Base-by-base conservation (phyloP, 2,113 vertebrate species). In the Isichthys henryi region DNA sequence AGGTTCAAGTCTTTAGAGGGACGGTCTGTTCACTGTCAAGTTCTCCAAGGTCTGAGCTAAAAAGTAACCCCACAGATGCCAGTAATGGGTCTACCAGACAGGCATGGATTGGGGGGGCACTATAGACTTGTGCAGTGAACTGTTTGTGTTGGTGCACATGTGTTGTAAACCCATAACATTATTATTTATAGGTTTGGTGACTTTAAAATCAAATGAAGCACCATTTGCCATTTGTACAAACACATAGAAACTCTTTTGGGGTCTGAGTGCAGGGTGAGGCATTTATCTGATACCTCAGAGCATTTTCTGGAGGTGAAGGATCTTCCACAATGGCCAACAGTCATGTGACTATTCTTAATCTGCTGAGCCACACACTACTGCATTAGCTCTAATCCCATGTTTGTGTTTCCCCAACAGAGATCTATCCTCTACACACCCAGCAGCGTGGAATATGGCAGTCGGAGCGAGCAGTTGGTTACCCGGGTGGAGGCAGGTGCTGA, bases 331-430 rank as follows among this genome's bases (percentile, higher is more conserved):
- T 0, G 62, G n/a, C n/a, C n/a, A 27, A 11, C 9, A 31, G 62
- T 31, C n/a, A 66, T 27, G 10, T 27, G 62, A 27, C 58, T 58
- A 23, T 66, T 66, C 23, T 27, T 66, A 66, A 66, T 27, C n/a
- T 66, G 62, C n/a, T 11, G 62, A 13, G n/a, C n/a, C 62, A 66
- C 62, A 10, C 27, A 13, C 27, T 70, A 13, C n/a, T 70, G n/a
- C 62, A 70, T 70, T 9, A 31, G n/a, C 11, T 70, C 62, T 70
- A 70, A 70, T 13, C 62, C 5, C 27, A 62, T 77, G 82, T 56
- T 27, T 77, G 23, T 86, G 83, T 19, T 6, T 80, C 74, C 15
- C 4, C 62, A 91, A 56, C 91, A 98, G 97, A 91, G 88, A 0
- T 56, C 84, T 2, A 56, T 90, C 89, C 58, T 93, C 70, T 91